phyloP scores from a whole-genome alignment of 2,888 invertebrate species.

The Ornithoptera priamus region DNA sequence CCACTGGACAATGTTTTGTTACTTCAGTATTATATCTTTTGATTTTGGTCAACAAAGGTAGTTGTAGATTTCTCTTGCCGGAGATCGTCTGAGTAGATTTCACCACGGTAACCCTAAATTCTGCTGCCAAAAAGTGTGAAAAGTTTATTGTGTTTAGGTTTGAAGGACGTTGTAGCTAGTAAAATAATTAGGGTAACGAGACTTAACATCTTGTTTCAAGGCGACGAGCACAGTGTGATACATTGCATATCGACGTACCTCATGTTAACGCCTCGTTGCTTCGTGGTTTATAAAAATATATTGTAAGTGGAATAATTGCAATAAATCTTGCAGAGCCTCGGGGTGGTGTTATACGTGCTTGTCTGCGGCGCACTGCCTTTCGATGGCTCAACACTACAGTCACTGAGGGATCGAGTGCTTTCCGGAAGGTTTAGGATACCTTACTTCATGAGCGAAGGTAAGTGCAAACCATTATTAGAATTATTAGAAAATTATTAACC shows the following conservation, averaged over 20 bases:
- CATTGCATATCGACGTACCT: too few species aligned
- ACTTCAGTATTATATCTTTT: neutral
- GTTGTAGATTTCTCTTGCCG: too few species aligned
- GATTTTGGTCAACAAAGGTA: too few species aligned
- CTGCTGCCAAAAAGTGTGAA: too few species aligned
- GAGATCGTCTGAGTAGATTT: too few species aligned
- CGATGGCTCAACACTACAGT: constrained; percentile 95
- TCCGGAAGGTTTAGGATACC: constrained; percentile 98
- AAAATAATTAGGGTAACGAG: too few species aligned
- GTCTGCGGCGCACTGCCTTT: constrained; percentile 98
- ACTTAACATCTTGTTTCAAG: too few species aligned
- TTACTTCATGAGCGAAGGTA: constrained; percentile 98
- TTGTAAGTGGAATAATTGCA: neutral
- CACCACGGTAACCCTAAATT: too few species aligned
- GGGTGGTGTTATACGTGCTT: constrained; percentile 96
- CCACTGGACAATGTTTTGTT: neutral
- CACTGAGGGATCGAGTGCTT: constrained; percentile 93
- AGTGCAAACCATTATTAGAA: constrained; percentile 43
- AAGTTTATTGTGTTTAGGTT: too few species aligned
- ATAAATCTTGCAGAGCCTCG: constrained; percentile 87
- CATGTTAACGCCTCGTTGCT: too few species aligned
- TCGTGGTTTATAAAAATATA: neutral
- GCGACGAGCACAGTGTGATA: too few species aligned
- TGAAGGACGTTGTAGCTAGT: too few species aligned
- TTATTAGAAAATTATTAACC: neutral